A percentile compares a stretch with the other conserved stretches of the same genome.
phyloP scores from a whole-genome alignment of 2,888 invertebrate species.

The Strigamia crassipes region DNA sequence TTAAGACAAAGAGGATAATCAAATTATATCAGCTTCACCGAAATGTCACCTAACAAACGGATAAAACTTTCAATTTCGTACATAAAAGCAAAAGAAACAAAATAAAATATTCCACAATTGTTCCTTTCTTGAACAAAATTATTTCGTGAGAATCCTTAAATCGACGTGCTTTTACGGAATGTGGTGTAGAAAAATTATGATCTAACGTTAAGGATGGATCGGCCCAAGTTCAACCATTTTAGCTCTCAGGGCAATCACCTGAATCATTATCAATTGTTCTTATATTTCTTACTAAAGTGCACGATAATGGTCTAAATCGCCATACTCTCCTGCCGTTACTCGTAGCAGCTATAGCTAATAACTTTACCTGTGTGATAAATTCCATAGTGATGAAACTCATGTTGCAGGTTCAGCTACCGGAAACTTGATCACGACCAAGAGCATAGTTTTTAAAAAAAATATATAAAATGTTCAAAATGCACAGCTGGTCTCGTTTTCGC shows the following conservation, averaged over 20 bases:
- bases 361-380: background rate
- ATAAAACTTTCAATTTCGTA: background rate
- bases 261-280: slow-evolving; percentile 4
- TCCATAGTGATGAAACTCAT: too few relatives aligned
- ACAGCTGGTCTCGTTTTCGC: too few relatives aligned
- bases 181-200: background rate
- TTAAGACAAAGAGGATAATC: slow-evolving; percentile 33
- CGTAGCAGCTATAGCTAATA: background rate
- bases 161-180: background rate
- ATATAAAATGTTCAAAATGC: too few relatives aligned
- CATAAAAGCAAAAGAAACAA: background rate
- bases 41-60: background rate
- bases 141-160: background rate
- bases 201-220: background rate
- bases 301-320: background rate
- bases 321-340: background rate
- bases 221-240: background rate
- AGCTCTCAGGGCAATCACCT: background rate
- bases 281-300: background rate
- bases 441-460: too few relatives aligned
- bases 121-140: too few relatives aligned
- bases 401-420: too few relatives aligned
- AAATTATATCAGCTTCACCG: background rate
- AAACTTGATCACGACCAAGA: too few relatives aligned
- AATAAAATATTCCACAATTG: too few relatives aligned